Evolutionary conservation across 2,113 vertebrate genomes (phyloP).

Genomic region (Neolamprologus falcicula): DNA sequence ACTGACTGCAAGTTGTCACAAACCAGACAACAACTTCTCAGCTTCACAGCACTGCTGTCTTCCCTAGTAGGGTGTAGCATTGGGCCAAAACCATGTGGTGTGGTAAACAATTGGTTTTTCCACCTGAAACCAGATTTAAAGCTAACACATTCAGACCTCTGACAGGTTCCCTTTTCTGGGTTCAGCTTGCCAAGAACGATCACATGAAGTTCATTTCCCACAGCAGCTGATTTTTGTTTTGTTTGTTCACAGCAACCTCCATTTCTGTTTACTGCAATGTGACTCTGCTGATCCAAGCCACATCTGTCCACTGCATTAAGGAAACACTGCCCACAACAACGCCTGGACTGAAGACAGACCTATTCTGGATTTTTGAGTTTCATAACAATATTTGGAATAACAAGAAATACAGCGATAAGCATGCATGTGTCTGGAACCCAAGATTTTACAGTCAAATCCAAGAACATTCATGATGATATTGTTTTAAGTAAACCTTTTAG

Average conservation of each 20-base stretch:
- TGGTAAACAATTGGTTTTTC: not conserved
- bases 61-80: not conserved
- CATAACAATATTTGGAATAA: not conserved
- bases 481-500: not conserved
- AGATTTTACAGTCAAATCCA: not conserved
- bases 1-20: not conserved
- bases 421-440: not conserved
- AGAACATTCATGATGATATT: not conserved
- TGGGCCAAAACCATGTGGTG: not conserved
- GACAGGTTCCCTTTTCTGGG: not conserved
- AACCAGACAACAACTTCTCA: not conserved
- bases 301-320: not conserved
- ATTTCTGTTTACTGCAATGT: not conserved
- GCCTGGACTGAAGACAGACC: not conserved
- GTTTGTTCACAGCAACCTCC: not conserved
- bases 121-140: not conserved
- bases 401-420: not conserved
- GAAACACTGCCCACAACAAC: not conserved
- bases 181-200: not conserved
- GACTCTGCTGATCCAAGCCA: constrained; percentile 7
- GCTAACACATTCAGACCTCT: not conserved
- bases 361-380: not conserved
- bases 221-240: not conserved
- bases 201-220: not conserved
- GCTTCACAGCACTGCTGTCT: not conserved